These are phyloP conservation scores for Microdon myrmicae DNA, from an alignment of 2,888 invertebrate species.

Conservation along the genomic window DNA sequence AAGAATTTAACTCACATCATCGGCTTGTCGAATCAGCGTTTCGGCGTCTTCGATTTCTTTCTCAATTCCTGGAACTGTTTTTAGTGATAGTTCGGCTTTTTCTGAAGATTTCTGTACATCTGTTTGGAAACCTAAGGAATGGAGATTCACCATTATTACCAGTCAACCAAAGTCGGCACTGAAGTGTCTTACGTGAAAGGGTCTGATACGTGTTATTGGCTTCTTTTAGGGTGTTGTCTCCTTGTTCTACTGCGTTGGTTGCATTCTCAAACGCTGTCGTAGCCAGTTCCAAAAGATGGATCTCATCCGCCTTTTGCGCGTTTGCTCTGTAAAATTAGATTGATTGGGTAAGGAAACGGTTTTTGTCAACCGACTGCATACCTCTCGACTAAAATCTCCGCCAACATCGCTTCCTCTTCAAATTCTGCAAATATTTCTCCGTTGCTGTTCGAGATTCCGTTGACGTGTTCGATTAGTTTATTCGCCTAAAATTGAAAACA, in stretches of 20 bases:
- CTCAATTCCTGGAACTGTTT: constrained; percentile 80
- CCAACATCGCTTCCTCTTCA: constrained; percentile 73
- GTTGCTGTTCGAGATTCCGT: constrained; percentile 61
- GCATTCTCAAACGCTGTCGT: constrained; percentile 82
- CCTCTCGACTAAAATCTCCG: constrained; percentile 74
- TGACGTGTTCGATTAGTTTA: constrained; percentile 58
- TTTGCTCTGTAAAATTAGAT: constrained; percentile 65
- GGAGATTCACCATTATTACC: constrained; percentile 12
- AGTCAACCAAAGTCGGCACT: background rate
- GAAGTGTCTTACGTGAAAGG: constrained; percentile 60
- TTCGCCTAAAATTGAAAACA: constrained; percentile 56
- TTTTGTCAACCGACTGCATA: constrained; percentile 21
- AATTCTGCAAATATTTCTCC: constrained; percentile 72
- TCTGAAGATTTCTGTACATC: constrained; percentile 87
- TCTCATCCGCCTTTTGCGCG: constrained; percentile 80
- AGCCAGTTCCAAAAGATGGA: constrained; percentile 82
- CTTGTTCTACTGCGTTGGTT: constrained; percentile 83
- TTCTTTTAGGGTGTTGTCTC: constrained; percentile 82
- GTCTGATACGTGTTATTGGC: constrained; percentile 83
- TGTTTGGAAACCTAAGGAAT: constrained; percentile 81
- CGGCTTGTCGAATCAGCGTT: constrained; percentile 76
- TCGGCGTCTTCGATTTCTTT: constrained; percentile 77
- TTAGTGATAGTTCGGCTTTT: constrained; percentile 81
- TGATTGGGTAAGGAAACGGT: background rate
- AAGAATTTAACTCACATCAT: constrained; percentile 70